Base-by-base conservation (phyloP, 2,888 invertebrate genomes). In the Heterodera filipjevi region DNA sequence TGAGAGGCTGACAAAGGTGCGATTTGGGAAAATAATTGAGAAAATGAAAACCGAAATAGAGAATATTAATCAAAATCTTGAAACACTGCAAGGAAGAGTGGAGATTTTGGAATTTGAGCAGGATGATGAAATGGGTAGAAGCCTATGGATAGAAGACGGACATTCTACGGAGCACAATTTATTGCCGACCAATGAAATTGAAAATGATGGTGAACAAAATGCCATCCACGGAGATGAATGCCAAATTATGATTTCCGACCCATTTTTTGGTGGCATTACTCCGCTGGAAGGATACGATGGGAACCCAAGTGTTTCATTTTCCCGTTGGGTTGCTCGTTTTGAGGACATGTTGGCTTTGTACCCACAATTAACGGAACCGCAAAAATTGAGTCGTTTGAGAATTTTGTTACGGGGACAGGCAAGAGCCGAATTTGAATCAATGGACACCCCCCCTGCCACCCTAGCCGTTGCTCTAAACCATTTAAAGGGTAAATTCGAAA, bases 361-460 rank as follows among this genome's bases (percentile, higher is more conserved):
- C 32, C 59, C 74, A 1, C 44, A 59, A 10, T n/a, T 53, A 2
- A 74, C 74, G 3, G 74, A 74, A 53, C 22, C 27, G 8, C 74
- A 74, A 49, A 74, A 53, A 35, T n/a, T 74, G 14, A 35, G 35
- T 3, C 5, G 74, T 3, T 19, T 74, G 2, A 33, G 74, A 19
- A 64, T 74, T 74, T 46, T n/a, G n/a, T 30, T 74, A 1, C 22
- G 8, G 12, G 74, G 74, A 0, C 44, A 49, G n/a, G 74, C 74
- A 3, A 14, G 74, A 3, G n/a, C 30, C 14, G 74, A 35, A n/a
- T 30, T 44, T 2, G 74, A 74, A 27, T 8, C 27, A 3, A 27
- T 49, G 12, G 39, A 27, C 0, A 22, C 74, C 12, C 27, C 53
- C 1, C 74, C 74, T 1, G 12, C 27, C 2, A n/a, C 3, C 10